These are phyloP conservation scores for Phylloscopus collybita DNA, from an alignment of 2,797 vertebrate genomes.

Conservation along the genomic window DNA sequence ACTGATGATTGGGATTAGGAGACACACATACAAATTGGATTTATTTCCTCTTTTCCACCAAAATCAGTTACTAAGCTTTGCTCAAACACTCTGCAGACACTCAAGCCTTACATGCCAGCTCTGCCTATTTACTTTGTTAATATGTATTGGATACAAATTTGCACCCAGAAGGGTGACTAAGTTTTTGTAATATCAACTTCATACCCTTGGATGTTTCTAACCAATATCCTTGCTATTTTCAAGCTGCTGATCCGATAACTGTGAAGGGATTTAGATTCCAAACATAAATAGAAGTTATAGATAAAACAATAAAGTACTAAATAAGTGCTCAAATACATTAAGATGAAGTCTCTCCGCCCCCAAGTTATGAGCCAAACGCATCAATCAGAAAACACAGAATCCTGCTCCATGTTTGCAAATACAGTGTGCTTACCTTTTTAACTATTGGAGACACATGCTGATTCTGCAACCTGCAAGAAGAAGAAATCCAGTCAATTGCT, in stretches of 20 bases:
- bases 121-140: not conserved
- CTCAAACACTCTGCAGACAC: not conserved
- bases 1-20: not conserved
- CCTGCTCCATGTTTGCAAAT: not conserved
- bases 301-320: not conserved
- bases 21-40: fast-evolving
- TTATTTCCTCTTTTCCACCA: not conserved
- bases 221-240: not conserved
- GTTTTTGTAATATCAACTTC: not conserved
- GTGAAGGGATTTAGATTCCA: not conserved
- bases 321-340: not conserved
- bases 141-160: not conserved
- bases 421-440: constrained; percentile 17
- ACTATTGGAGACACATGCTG: not conserved
- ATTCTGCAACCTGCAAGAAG: constrained; percentile 24
- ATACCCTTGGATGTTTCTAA: not conserved
- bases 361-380: not conserved
- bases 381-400: not conserved
- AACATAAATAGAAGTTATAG: not conserved
- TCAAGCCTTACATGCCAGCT: not conserved
- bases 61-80: not conserved
- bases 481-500: not conserved
- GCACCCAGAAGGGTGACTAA: not conserved
- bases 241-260: not conserved
- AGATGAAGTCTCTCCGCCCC: not conserved